Conservation (phyloP, 2,888 invertebrate species). For the Xanthia togata region DNA sequence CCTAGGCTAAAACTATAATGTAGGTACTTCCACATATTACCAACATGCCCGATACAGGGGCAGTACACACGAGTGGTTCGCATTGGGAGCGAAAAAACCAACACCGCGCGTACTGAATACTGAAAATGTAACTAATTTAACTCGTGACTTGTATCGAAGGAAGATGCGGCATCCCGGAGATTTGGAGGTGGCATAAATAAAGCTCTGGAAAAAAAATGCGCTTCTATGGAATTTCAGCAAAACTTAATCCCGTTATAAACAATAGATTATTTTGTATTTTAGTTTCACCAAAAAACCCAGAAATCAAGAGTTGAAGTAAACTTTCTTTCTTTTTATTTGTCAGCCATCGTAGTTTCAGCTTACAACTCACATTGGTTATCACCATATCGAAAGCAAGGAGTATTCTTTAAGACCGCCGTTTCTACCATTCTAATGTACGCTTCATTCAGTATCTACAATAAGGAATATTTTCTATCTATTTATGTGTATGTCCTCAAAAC, state of each 20-base stretch:
- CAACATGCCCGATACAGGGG: constrained; percentile 48
- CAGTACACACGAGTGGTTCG: constrained; percentile 72
- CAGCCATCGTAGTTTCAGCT: background rate
- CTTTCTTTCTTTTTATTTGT: background rate
- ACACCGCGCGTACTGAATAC: constrained; percentile 80
- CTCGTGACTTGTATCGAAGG: constrained; percentile 71
- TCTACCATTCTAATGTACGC: too few species aligned
- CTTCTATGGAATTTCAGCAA: background rate
- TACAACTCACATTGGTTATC: background rate
- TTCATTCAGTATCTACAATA: background rate
- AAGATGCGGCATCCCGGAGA: constrained; percentile 6
- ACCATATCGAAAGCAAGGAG: too few species aligned
- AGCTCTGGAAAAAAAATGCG: background rate
- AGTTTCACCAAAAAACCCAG: background rate
- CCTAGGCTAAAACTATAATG: constrained; percentile 1
- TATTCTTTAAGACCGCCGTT: too few species aligned
- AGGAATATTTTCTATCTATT: background rate
- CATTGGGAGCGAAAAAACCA: constrained; percentile 82
- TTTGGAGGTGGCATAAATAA: constrained; percentile 63
- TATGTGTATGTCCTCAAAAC: constrained; percentile 29
- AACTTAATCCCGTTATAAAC: background rate
- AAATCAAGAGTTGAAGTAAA: background rate
- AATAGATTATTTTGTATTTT: background rate
- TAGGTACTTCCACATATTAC: constrained; percentile 29
- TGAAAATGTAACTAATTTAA: constrained; percentile 82